These are phyloP conservation scores for Drosophila neotestacea DNA, from an alignment of 2,888 invertebrate genomes.

Conservation along the genomic window DNA sequence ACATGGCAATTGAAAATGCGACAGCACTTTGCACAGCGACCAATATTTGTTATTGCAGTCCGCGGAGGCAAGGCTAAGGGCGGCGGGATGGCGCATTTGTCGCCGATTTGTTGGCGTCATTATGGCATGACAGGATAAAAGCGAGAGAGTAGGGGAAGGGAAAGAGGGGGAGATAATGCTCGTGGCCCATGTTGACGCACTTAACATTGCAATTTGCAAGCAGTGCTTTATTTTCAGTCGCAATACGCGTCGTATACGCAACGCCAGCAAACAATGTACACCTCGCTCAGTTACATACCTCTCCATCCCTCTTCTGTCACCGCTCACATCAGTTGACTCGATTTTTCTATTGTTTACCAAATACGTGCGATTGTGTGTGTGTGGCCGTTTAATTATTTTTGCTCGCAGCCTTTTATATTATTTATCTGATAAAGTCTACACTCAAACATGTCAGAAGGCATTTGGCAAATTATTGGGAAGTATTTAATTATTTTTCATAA, in stretches of 20 bases:
- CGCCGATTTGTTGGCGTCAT: slow-evolving; percentile 78
- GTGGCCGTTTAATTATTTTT: slow-evolving; percentile 72
- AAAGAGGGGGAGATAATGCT: slow-evolving; percentile 22
- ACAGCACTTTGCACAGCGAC: slow-evolving; percentile 61
- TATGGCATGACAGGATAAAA: slow-evolving; percentile 42
- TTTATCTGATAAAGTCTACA: slow-evolving; percentile 13
- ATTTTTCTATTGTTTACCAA: slow-evolving; percentile 44
- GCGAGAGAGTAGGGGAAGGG: not conserved
- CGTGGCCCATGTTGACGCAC: slow-evolving; percentile 56
- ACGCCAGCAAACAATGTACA: slow-evolving; percentile 57
- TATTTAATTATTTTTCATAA: slow-evolving; percentile 55
- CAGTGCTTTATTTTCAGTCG: slow-evolving; percentile 52
- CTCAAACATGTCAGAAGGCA: not conserved
- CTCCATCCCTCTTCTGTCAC: not conserved
- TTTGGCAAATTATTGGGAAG: slow-evolving; percentile 22
- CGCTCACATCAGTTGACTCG: slow-evolving; percentile 1
- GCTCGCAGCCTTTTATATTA: slow-evolving; percentile 40
- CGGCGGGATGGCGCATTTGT: slow-evolving; percentile 52
- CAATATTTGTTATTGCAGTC: slow-evolving; percentile 71
- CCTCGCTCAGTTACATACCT: slow-evolving; percentile 31
- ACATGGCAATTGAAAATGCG: slow-evolving; percentile 67
- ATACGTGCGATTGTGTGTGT: slow-evolving; percentile 37
- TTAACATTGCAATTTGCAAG: slow-evolving; percentile 72
- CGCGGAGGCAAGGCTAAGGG: slow-evolving; percentile 1
- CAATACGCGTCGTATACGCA: slow-evolving; percentile 55